These are phyloP conservation scores for Gymnosoma rotundatum DNA, from an alignment of 2,888 invertebrate genomes.

Conservation along the genomic window DNA sequence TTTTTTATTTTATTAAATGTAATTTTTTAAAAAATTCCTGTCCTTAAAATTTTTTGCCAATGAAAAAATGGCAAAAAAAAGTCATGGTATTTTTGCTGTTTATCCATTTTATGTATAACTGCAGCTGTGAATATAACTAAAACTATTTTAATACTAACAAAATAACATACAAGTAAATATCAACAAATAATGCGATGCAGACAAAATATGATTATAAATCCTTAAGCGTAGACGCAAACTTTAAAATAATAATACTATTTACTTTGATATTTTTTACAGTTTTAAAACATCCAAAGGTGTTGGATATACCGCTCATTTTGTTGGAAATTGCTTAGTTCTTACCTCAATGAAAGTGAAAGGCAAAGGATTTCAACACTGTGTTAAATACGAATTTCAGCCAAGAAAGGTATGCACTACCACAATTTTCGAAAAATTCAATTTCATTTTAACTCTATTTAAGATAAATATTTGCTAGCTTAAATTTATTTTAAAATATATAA, in stretches of 20 bases:
- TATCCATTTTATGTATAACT: too few species aligned
- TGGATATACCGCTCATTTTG: slow-evolving; percentile 99
- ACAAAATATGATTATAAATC: not conserved
- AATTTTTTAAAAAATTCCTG: too few species aligned
- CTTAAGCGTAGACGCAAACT: too few species aligned
- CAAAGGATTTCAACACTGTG: slow-evolving; percentile 99
- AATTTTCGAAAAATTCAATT: not conserved
- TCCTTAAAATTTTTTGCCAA: too few species aligned
- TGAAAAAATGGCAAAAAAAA: too few species aligned
- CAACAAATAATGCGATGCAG: not conserved
- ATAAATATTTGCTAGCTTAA: too few species aligned
- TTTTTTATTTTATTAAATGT: slow-evolving; percentile 33
- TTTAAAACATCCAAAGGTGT: slow-evolving; percentile 99
- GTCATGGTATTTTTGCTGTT: too few species aligned
- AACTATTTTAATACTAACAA: too few species aligned
- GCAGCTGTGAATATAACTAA: too few species aligned
- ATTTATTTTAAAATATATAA: too few species aligned
- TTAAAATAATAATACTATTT: not conserved
- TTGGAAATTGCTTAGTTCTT: slow-evolving; percentile 98
- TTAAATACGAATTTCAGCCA: slow-evolving; percentile 99
- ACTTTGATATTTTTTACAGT: slow-evolving; percentile 83
- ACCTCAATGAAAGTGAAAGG: slow-evolving; percentile 99
- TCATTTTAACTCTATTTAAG: too few species aligned
- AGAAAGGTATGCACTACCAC: slow-evolving; percentile 87
- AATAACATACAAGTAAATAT: too few species aligned